Evolutionary conservation across 1,140 invertebrate species (phyloP).

Genomic region (Dermatophagoides farinae): DNA sequence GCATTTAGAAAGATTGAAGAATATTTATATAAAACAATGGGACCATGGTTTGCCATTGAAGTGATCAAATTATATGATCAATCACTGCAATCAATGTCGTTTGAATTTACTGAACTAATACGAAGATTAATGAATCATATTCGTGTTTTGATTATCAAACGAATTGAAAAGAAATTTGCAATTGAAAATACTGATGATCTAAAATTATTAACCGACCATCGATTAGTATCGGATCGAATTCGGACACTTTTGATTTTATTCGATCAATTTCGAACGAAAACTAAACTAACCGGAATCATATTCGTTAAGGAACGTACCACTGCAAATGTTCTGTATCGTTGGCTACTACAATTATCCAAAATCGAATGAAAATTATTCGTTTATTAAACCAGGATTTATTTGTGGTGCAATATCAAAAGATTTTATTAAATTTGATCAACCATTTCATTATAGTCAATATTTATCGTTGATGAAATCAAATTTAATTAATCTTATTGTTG

Average conservation of each 20-base stretch:
- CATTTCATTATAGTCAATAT: not conserved
- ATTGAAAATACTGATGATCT: no score
- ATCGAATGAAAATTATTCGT: conserved; percentile 12
- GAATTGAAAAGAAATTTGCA: no score
- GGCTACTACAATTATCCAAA: conserved; percentile 39
- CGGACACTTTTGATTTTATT: not conserved
- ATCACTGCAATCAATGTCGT: not conserved
- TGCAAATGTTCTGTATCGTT: conserved; percentile 60
- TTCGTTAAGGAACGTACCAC: conserved; percentile 62
- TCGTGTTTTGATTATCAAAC: no score
- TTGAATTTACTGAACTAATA: no score
- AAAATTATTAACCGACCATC: no score
- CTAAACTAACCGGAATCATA: conserved; percentile 54
- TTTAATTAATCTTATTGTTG: conserved; percentile 78
- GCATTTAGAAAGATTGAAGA: not conserved
- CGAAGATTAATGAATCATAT: no score
- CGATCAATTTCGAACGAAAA: not conserved
- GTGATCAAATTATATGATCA: not conserved
- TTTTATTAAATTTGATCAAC: not conserved
- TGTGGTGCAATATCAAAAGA: not conserved
- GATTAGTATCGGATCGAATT: not conserved
- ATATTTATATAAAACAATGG: not conserved
- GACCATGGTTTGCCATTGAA: conserved; percentile 1
- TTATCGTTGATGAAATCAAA: conserved; percentile 54
- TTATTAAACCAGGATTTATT: conserved; percentile 13